Conservation (phyloP, 2,888 invertebrate genomes). For the Pimpla rufipes region DNA sequence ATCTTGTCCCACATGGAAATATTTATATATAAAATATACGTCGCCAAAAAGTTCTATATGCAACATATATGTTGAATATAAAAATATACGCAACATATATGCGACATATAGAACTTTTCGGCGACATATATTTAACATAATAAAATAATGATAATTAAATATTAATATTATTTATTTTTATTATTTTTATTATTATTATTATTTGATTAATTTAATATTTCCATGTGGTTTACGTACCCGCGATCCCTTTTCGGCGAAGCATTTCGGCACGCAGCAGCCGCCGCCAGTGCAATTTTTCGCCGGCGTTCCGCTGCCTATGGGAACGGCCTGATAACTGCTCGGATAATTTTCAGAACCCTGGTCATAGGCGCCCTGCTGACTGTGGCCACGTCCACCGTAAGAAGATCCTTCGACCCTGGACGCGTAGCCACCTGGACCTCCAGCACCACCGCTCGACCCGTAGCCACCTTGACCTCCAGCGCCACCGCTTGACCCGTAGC, state of each 20-base stretch:
- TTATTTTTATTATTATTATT: neutral
- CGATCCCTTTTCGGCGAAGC: slow-evolving; percentile 95
- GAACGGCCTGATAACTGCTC: slow-evolving; percentile 86
- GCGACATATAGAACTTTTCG: too few relatives aligned
- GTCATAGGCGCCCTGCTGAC: slow-evolving; percentile 55
- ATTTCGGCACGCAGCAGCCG: slow-evolving; percentile 93
- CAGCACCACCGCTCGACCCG: slow-evolving; percentile 32
- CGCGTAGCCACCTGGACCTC: slow-evolving; percentile 38
- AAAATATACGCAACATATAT: too few relatives aligned
- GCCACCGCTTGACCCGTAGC: slow-evolving; percentile 56
- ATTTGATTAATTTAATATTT: neutral
- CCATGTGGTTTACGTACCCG: slow-evolving; percentile 86
- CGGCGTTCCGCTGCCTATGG: slow-evolving; percentile 86
- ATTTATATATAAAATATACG: too few relatives aligned
- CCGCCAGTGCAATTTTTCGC: slow-evolving; percentile 88
- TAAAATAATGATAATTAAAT: neutral
- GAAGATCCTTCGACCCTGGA: slow-evolving; percentile 22
- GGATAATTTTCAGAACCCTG: slow-evolving; percentile 77
- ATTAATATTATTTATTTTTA: neutral
- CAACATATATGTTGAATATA: too few relatives aligned
- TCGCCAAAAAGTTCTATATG: too few relatives aligned
- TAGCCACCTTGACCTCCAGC: slow-evolving; percentile 15
- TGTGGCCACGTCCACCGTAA: slow-evolving; percentile 49
- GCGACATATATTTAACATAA: too few relatives aligned
- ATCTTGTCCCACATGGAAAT: too few relatives aligned